phyloP scores from a whole-genome alignment of 2,888 invertebrate species.

The Emmelina monodactyla region DNA sequence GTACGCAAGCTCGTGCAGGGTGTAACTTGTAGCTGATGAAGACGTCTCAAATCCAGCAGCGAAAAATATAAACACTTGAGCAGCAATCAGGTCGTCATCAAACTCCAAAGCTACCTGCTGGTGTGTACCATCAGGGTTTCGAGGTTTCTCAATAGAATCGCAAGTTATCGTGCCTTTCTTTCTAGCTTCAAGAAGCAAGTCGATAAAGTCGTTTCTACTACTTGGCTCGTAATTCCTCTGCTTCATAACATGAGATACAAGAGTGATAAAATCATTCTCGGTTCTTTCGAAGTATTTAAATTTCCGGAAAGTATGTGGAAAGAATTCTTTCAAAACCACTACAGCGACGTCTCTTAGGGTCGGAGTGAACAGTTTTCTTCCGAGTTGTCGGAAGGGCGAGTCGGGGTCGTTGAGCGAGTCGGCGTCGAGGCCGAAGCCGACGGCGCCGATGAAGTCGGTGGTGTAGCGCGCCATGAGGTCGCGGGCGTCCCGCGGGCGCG shows the following conservation, averaged over 20 bases:
- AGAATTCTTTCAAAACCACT: slow-evolving; percentile 17
- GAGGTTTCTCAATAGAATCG: slow-evolving; percentile 25
- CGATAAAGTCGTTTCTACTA: slow-evolving; percentile 24
- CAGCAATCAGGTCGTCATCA: slow-evolving; percentile 21
- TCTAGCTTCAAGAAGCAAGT: slow-evolving; percentile 22
- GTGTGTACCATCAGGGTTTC: slow-evolving; percentile 23
- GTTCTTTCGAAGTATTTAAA: slow-evolving; percentile 17
- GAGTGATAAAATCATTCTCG: slow-evolving; percentile 12
- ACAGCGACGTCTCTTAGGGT: slow-evolving; percentile 19
- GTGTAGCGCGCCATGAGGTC: slow-evolving; percentile 28
- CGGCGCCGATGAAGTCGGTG: slow-evolving; percentile 26
- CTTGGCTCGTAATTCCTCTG: slow-evolving; percentile 21
- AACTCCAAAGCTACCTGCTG: slow-evolving; percentile 20
- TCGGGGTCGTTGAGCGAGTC: slow-evolving; percentile 23
- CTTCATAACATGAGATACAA: slow-evolving; percentile 19
- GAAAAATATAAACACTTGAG: slow-evolving; percentile 26
- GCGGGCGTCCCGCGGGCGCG: slow-evolving; percentile 17
- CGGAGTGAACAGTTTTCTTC: slow-evolving; percentile 18
- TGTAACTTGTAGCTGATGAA: slow-evolving; percentile 25
- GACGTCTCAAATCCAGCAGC: slow-evolving; percentile 39
- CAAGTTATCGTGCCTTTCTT: slow-evolving; percentile 22
- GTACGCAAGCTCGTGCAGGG: slow-evolving; percentile 29
- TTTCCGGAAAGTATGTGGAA: slow-evolving; percentile 20
- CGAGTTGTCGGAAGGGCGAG: slow-evolving; percentile 22
- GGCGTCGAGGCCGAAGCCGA: slow-evolving; percentile 26